Conservation (phyloP, 1,140 invertebrate species). For the Temnothorax nylanderi region DNA sequence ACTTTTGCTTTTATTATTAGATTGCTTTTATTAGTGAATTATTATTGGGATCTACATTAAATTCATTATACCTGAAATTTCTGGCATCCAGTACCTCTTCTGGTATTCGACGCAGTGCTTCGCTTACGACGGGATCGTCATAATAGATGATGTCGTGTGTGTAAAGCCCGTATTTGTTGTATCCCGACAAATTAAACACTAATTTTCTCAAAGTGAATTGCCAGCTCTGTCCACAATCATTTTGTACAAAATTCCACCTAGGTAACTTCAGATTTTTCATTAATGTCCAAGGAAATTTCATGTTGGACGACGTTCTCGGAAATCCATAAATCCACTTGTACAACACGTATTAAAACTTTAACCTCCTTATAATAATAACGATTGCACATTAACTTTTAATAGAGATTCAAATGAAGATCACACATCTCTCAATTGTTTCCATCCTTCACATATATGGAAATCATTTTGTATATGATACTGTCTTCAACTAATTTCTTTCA, state of each 20-base stretch:
- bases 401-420: not conserved
- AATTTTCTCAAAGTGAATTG: not conserved
- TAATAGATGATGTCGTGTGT: conserved; percentile 28
- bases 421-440: conserved; percentile 5
- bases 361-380: conserved; percentile 1
- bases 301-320: not conserved
- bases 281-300: not conserved
- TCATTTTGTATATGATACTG: not conserved
- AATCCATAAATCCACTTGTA: not conserved
- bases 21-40: too few relatives aligned
- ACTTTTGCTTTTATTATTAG: not conserved
- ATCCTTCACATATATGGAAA: not conserved
- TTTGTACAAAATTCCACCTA: not conserved
- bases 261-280: conserved; percentile 20
- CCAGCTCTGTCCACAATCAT: not conserved
- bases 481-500: not conserved
- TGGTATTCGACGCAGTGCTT: conserved; percentile 61
- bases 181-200: conserved; percentile 43
- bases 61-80: conserved; percentile 64
- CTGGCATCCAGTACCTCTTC: conserved; percentile 61
- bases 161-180: conserved; percentile 64
- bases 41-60: not conserved
- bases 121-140: not conserved
- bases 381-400: not conserved
- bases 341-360: conserved; percentile 7